Evolutionary conservation across 2,888 invertebrate genomes (phyloP).

Genomic region (Tyria jacobaeae): DNA sequence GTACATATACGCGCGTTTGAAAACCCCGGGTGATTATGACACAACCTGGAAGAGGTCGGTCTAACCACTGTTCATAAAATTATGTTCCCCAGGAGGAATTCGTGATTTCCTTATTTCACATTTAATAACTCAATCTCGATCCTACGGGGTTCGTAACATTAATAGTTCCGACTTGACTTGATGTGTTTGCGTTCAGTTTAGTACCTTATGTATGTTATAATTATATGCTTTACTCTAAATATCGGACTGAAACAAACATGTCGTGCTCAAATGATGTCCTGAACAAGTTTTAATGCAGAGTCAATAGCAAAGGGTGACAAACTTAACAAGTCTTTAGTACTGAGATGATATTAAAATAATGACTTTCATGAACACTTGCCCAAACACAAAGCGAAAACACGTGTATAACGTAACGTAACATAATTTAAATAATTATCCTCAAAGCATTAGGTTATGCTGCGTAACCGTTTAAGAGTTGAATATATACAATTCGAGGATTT

Average conservation of each 20-base stretch:
- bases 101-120: background rate
- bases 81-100: background rate
- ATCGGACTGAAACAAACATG: conserved; percentile 1
- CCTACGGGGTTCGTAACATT: background rate
- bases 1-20: too few relatives aligned
- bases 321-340: background rate
- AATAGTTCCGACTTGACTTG: too few relatives aligned
- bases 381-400: too few relatives aligned
- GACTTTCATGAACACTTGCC: too few relatives aligned
- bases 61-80: conserved; percentile 1
- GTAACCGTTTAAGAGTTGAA: too few relatives aligned
- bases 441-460: too few relatives aligned
- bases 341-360: background rate
- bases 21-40: too few relatives aligned
- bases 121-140: background rate
- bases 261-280: background rate
- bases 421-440: too few relatives aligned
- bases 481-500: too few relatives aligned
- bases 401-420: too few relatives aligned
- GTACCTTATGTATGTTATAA: background rate
- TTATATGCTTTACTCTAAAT: background rate
- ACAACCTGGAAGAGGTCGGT: too few relatives aligned
- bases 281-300: background rate
- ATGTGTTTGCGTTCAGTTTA: background rate
- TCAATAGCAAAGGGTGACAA: background rate